A percentile compares a stretch with the other conserved stretches of the same genome.
phyloP scores from a whole-genome alignment of 2,888 invertebrate genomes.

The Harpalus rufipes region DNA sequence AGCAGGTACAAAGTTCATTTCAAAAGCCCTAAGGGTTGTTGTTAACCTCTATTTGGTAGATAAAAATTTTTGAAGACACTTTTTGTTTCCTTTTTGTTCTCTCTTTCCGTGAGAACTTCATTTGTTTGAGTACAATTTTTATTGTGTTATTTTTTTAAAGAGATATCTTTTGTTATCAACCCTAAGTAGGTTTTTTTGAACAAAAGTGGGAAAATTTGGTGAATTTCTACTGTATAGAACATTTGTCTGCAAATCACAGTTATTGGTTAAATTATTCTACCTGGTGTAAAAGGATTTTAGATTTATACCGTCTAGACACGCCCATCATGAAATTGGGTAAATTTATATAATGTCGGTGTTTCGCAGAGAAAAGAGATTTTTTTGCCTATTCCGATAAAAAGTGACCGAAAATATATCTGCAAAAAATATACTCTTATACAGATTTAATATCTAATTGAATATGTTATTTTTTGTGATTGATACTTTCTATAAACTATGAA shows the following conservation, averaged over 20 bases:
- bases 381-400: background rate
- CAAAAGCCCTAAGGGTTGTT: slow-evolving; percentile 44
- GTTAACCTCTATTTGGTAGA: slow-evolving; percentile 24
- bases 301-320: slow-evolving; percentile 20
- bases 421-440: background rate
- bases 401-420: background rate
- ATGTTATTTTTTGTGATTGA: background rate
- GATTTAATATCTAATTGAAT: background rate
- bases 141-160: slow-evolving; percentile 53
- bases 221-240: slow-evolving; percentile 6
- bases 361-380: background rate
- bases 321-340: slow-evolving; percentile 3
- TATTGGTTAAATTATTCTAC: slow-evolving; percentile 50
- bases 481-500: too few relatives aligned
- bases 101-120: slow-evolving; percentile 45
- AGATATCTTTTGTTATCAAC: slow-evolving; percentile 45
- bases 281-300: slow-evolving; percentile 20
- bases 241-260: slow-evolving; percentile 14
- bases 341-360: slow-evolving; percentile 30
- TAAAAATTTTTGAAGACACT: slow-evolving; percentile 51
- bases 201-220: slow-evolving; percentile 26
- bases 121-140: slow-evolving; percentile 48
- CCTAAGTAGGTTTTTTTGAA: slow-evolving; percentile 24
- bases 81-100: slow-evolving; percentile 30
- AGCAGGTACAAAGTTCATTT: slow-evolving; percentile 47